Evolutionary conservation across 2,797 vertebrate genomes (phyloP).

Genomic region (Hydrocynus forskahlii): DNA sequence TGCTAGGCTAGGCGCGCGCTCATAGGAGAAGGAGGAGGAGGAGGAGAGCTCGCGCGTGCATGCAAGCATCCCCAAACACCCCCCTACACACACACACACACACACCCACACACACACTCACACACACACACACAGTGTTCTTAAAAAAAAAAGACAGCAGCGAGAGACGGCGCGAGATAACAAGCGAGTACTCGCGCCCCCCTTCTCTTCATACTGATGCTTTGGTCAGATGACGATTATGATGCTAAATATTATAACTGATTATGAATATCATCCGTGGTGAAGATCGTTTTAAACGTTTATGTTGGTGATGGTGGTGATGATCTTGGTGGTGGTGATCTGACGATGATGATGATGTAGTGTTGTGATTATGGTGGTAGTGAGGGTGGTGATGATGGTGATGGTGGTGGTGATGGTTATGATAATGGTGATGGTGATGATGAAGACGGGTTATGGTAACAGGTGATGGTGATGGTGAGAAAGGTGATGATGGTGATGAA

Average conservation of each 20-base stretch:
- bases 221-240: too few species aligned
- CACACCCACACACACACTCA: not conserved
- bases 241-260: too few species aligned
- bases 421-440: not conserved
- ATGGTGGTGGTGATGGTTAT: not conserved
- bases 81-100: not conserved
- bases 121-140: not conserved
- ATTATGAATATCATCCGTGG: too few species aligned
- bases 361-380: constrained; percentile 48
- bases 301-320: not conserved
- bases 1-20: not conserved
- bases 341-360: not conserved
- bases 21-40: constrained; percentile 2
- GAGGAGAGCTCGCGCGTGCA: not conserved
- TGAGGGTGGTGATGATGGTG: not conserved
- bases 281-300: too few species aligned
- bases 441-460: not conserved
- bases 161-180: not conserved
- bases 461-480: not conserved
- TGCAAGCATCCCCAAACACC: not conserved
- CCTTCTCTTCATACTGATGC: not conserved
- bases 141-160: not conserved
- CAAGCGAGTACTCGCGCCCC: not conserved
- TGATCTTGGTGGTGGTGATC: not conserved
- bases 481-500: not conserved